These are phyloP conservation scores for Spondyliosoma cantharus DNA, from an alignment of 2,797 vertebrate genomes.

Conservation along the genomic window DNA sequence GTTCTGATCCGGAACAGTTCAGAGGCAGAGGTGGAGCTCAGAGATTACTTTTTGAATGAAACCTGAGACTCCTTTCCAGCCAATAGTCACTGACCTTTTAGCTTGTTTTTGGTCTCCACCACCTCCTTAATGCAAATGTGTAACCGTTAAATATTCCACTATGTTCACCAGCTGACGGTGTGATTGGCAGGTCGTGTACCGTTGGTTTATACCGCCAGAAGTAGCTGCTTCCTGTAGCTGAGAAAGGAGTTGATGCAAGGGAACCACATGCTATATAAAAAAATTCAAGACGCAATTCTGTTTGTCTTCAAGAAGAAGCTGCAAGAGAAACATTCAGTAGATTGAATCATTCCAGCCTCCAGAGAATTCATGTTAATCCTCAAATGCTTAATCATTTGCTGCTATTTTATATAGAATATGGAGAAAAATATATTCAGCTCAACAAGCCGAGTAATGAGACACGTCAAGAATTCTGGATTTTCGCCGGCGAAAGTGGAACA, in stretches of 20 bases:
- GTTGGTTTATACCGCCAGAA: background rate
- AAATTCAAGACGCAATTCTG: background rate
- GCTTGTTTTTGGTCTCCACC: background rate
- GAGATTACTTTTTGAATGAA: too few species aligned
- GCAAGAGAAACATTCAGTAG: background rate
- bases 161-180: background rate
- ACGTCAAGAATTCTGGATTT: background rate
- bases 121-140: background rate
- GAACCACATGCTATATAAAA: background rate
- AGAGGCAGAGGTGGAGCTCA: too few species aligned
- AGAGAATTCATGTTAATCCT: constrained; percentile 16
- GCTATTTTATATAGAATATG: constrained; percentile 2
- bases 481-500: background rate
- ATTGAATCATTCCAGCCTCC: background rate
- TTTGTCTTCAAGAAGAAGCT: constrained; percentile 34
- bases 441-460: constrained; percentile 6
- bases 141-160: background rate
- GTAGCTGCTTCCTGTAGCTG: background rate
- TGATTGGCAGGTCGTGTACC: background rate
- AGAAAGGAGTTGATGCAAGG: background rate
- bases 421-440: background rate
- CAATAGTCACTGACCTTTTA: background rate
- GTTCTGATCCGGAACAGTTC: too few species aligned
- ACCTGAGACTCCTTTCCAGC: too few species aligned
- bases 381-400: background rate